Evolutionary conservation across 2,797 vertebrate genomes (phyloP), one percentile per base, ranked within the genome.

Genomic region (Oryzias sinensis): DNA sequence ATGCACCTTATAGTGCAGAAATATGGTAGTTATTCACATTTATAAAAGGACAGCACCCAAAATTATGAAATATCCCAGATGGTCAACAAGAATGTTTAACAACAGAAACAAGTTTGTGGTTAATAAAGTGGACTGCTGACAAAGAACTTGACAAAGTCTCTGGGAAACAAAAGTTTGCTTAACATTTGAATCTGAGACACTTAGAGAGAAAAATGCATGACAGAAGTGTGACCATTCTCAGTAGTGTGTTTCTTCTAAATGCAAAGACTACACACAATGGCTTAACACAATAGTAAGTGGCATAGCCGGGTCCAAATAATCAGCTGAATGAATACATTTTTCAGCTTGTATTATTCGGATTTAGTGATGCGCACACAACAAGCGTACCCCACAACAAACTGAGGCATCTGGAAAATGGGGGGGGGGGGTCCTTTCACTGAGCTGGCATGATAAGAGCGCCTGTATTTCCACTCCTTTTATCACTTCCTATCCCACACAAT

Each of bases 391-490:
- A 86, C 86, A 89, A 90, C 83, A 90, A 89, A 88, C 81, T 76
- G 62, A 86, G 79, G 87, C 82, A 82, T 87, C 80, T 78, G 73
- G 81, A 80, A 46, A 57, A 57, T 75, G 65, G 76, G 72, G 47
- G 50, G 61, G 66, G 64, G 88, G 89, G 87, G 89, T 89, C 80
- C 76, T 91, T 90, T 90, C 83, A 89, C 89, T 91, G 90, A 91
- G 88, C 87, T 78, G 80, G 88, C 80, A 85, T 83, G 91, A 92
- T 92, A 92, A 92, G 89, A 89, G 81, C 70, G 74, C 86, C 87
- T 85, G 89, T 87, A 89, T 90, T 90, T 90, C 88, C 86, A 87
- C 83, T 90, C 84, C 82, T 87, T 88, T 91, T 91, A 92, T 92
- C 90, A 89, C 87, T 83, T 85, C 75, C 74, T 74, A 61, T 85